Evolutionary conservation across 2,113 vertebrate genomes (phyloP).

Genomic region (Triplophysa tibetana): DNA sequence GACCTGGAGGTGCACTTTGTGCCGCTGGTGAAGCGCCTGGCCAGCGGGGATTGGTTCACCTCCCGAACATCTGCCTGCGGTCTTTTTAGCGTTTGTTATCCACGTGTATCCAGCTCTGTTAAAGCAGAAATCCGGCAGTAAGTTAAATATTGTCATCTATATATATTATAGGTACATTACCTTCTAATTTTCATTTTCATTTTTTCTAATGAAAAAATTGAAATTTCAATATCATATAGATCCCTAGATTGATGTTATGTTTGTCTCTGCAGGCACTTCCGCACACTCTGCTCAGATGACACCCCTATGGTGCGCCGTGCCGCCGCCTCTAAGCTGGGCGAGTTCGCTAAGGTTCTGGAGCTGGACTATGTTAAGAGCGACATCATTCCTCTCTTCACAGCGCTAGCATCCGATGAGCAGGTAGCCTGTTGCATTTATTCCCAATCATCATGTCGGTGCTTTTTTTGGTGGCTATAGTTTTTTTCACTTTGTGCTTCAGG

Average conservation of each 20-base stretch:
- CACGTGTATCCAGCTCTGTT: constrained; percentile 82
- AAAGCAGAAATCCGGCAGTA: constrained; percentile 90
- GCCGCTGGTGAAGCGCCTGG: constrained; percentile 87
- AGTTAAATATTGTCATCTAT: constrained; percentile 59
- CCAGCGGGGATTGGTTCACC: constrained; percentile 91
- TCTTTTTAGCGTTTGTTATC: constrained; percentile 89
- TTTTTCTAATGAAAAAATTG: too few species aligned
- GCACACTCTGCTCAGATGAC: constrained; percentile 87
- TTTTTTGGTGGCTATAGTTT: background rate
- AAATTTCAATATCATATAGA: too few species aligned
- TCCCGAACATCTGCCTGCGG: constrained; percentile 89
- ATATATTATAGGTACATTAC: background rate
- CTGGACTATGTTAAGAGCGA: constrained; percentile 89
- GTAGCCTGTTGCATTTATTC: constrained; percentile 58
- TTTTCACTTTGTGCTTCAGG: constrained; percentile 60
- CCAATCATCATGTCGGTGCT: background rate
- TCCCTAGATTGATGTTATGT: background rate
- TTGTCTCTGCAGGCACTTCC: constrained; percentile 77
- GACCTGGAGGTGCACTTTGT: constrained; percentile 91
- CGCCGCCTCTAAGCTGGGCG: constrained; percentile 88
- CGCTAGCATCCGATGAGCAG: constrained; percentile 89
- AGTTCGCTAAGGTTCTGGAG: constrained; percentile 92
- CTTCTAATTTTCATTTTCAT: too few species aligned
- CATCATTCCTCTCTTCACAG: constrained; percentile 89
- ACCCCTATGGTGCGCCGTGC: constrained; percentile 91